phyloP scores from a whole-genome alignment of 2,888 invertebrate genomes.

The Carabus problematicus region DNA sequence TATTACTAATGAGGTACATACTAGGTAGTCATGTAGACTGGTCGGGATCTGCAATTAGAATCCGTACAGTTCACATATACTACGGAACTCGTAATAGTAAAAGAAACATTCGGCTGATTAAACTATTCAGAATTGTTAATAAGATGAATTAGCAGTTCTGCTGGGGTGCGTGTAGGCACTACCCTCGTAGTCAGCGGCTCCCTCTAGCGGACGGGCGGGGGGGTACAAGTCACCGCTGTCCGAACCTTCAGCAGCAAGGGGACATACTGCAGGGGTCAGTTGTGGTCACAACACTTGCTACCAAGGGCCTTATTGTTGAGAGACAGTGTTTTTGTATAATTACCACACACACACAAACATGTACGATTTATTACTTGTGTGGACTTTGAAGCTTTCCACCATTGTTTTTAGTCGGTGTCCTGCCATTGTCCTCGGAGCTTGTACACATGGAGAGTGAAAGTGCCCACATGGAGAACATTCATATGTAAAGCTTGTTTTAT shows the following conservation, averaged over 20 bases:
- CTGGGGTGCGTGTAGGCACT: neutral
- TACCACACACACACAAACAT: slow-evolving; percentile 7
- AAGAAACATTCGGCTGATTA: slow-evolving; percentile 16
- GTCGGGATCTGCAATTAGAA: no score
- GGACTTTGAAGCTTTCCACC: slow-evolving; percentile 18
- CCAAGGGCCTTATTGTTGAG: slow-evolving; percentile 11
- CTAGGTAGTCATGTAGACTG: no score
- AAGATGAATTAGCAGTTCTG: slow-evolving; percentile 9
- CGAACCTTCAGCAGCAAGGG: slow-evolving; percentile 5
- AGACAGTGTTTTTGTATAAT: slow-evolving; percentile 20
- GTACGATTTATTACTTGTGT: slow-evolving; percentile 11
- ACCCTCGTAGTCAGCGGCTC: slow-evolving; percentile 1
- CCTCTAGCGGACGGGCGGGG: neutral
- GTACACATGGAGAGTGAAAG: no score
- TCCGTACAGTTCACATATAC: no score
- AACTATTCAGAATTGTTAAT: slow-evolving; percentile 19
- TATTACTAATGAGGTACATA: no score
- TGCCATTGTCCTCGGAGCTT: no score
- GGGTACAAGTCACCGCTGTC: slow-evolving; percentile 10
- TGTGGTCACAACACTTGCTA: slow-evolving; percentile 7
- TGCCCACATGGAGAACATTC: no score
- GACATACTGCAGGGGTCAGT: slow-evolving; percentile 2
- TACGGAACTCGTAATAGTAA: neutral
- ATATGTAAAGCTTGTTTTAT: no score
- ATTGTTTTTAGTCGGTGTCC: slow-evolving; percentile 5